A percentile compares a stretch with the other conserved stretches of the same genome.
phyloP scores from a whole-genome alignment of 2,113 vertebrate genomes.

The Ciconia stormi region DNA sequence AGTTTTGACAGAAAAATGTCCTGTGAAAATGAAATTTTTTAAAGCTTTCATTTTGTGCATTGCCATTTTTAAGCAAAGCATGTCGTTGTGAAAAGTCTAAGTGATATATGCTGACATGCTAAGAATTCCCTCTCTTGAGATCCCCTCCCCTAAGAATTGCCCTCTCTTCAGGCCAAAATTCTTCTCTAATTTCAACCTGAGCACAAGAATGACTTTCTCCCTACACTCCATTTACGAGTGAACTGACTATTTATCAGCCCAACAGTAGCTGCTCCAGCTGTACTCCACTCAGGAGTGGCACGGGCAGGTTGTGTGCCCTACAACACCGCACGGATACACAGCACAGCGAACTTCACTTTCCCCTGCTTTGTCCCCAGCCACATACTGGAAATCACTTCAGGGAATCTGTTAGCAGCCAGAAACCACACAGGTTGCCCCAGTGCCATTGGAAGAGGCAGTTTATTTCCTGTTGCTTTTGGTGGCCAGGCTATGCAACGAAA shows the following conservation, averaged over 20 bases:
- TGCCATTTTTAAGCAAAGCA: background rate
- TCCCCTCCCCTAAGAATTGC: too few species aligned
- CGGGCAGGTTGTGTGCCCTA: background rate
- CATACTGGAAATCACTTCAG: background rate
- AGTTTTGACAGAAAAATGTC: background rate
- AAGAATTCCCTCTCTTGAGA: background rate
- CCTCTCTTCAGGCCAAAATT: background rate
- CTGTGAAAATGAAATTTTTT: background rate
- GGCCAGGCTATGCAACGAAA: background rate
- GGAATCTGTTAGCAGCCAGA: background rate
- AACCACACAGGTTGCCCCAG: background rate
- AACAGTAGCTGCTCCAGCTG: background rate
- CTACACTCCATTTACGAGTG: background rate
- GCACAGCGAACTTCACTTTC: background rate
- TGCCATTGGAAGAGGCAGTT: background rate
- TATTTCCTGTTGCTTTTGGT: background rate
- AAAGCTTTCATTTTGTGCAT: background rate
- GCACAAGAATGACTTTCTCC: background rate
- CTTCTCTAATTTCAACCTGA: background rate
- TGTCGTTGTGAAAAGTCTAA: background rate
- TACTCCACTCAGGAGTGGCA: background rate
- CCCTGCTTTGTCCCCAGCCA: background rate
- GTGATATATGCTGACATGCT: background rate
- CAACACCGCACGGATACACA: background rate
- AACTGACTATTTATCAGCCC: background rate